Base-by-base conservation (phyloP, 2,888 invertebrate species). In the Oeneis ivallda region DNA sequence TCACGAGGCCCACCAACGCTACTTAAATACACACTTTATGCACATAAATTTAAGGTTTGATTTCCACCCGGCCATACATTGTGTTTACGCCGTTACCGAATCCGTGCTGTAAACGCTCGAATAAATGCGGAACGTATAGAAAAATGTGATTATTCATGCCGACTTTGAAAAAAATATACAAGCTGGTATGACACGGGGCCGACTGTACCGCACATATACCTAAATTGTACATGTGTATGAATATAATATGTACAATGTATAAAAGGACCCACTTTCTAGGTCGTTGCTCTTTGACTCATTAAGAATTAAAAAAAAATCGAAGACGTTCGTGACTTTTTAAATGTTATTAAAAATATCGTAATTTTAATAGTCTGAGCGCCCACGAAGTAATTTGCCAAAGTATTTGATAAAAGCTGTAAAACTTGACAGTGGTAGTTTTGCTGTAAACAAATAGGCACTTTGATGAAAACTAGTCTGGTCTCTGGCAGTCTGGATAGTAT, bases 111-210 rank as follows among this genome's bases (percentile, higher is more conserved):
- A 71, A 72, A 76, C 76, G 83, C 77, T 79, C 77, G 81, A 84
- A 85, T 85, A 86, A 88, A 88, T 83, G 84, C 85, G 86, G 87
- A 85, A 85, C 86, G 88, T 87, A 87, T 87, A 89, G 86, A 88
- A 88, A 90, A 90, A 90, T 90, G 87, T 89, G 91, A 88, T 88
- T 89, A 92, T 88, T 91, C 91, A 92, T 89, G 89, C 82, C 84
- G 85, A 87, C 82, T 89, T 82, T 81, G 85, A 83, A 83, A 85
- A 88, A 89, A 88, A 87, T 87, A 84, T 87, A 88, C 85, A 81
- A 81, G 81, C 80, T 76, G 78, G 79, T 83, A 83, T 82, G 85
- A 83, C 83, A 82, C 80, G 81, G 80, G 79, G 76, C 74, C 75
- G 73, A 69, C 70, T 56, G 64, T 61, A 70, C 69, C 62, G 54